A percentile compares a stretch with the other conserved stretches of the same genome.
phyloP scores from a whole-genome alignment of 1,140 invertebrate species.

The honey bee (Apis mellifera) region Amel_HAv3.1 CM009931.2:17716501-17717000 shows the following conservation, averaged over 20 bases:
- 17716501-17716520: not conserved
- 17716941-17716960: constrained; percentile 54
- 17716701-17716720: constrained; percentile 43
- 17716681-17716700: constrained; percentile 40
- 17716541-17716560: constrained; percentile 7
- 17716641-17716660: not conserved
- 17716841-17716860: not conserved
- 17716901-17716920: constrained; percentile 38
- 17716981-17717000: constrained; percentile 47
- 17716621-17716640: not conserved
- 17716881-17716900: constrained; percentile 51
- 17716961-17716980: constrained; percentile 43
- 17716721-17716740: constrained; percentile 37
- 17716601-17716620: constrained; percentile 7
- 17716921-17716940: constrained; percentile 30
- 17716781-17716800: constrained; percentile 49
- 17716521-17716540: not conserved
- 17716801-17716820: constrained; percentile 14
- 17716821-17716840: not conserved
- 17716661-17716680: constrained; percentile 43
- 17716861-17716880: constrained; percentile 50
- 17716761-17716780: constrained; percentile 9
- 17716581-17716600: not conserved
- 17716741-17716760: constrained; percentile 39
- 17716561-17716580: constrained; percentile 31